Evolutionary conservation across 2,797 vertebrate species (phyloP), one percentile per base, ranked within the genome.

Genomic region (Otolemur crassicaudatus): DNA sequence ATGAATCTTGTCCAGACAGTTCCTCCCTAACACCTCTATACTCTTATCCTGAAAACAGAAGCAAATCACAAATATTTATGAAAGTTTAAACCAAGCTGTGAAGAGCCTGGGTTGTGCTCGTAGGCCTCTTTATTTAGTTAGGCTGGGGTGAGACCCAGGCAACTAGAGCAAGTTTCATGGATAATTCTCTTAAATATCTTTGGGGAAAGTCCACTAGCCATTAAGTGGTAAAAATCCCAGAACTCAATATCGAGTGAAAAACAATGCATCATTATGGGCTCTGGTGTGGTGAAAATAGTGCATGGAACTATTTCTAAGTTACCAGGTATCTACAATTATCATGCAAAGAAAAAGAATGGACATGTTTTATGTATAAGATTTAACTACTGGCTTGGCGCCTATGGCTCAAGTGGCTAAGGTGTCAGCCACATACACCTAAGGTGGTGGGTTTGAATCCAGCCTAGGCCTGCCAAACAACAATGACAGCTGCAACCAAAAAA

Each of bases 81-180:
- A 79, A 20, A 25, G 79, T 19, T 49, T 9, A 84, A 82, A 72
- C 31, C 8, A 43, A 70, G 37, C 29, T 9, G 29, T 34, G 29
- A 58, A 43, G 8, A 14, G 4, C 70, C 14, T 16, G 9, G 17
- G 7, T 1, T 3, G n/a, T 53, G 23, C 7, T 63, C 3, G 23
- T 56, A 63, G 22, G 16, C 2, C 2, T 25, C 84, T 16, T 53
- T 10, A n/a, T 1, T 83, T 53, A 56, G 19, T 31, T 87, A 8
- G 29, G 8, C 1, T 60, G 49, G 49, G 1, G 19, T 7, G 7
- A 31, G 13, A 46, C 1, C 1, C 31, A 27, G 53, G 10, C 3
- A 84, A 12, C 31, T 56, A 56, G 0, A 20, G 5, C 2, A 65
- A 10, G 8, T 43, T 56, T 75, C 58, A 9, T 8, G 56, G 7